Evolutionary conservation across 1,140 invertebrate species (phyloP), one percentile per base, ranked within the genome.

Genomic region (Caenorhabditis tropicalis): DNA sequence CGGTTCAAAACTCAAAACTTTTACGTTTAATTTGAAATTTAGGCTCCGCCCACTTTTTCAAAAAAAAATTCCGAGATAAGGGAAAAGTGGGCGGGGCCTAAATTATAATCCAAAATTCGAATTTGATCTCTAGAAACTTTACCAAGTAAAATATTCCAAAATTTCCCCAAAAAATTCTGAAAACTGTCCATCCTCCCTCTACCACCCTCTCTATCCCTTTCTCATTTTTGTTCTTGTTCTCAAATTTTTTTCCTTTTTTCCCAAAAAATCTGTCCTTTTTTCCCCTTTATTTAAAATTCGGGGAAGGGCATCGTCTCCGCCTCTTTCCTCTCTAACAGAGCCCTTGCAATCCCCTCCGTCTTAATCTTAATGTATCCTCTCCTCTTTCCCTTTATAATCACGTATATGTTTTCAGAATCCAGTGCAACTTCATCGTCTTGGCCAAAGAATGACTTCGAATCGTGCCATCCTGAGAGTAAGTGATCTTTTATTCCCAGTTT

Each of bases 401-500:
- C 7, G 16, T 4, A 51, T 51, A 10, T 9, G 16, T 21, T 51
- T 19, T n/a, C 19, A 9, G 49, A 51, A n/a, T 43, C 5, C 12
- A 12, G 39, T n/a, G 39, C 5, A 43, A 43, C 39, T 43, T 43
- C 12, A 43, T 43, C 12, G 39, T 6, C 12, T 43, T 43, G 48
- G 12, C 19, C 4, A 19, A 4, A 65, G 24, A n/a, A 74, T 74
- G 65, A 21, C 65, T 46, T 74, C 65, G n/a, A 74, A 74, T 46
- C 65, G 65, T 39, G 65, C 36, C 29, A 46, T 74, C n/a, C 21
- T 74, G 19, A 74, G 65, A 36, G 65, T 74, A 43, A 24, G 65
- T 74, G 58, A 33, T 65, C 58, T 65, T 65, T 65, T 65, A 31
- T 19, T 7, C 53, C n/a, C 43, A 46, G 10, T 46, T 56, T 33